A percentile compares a stretch with the other conserved stretches of the same genome.
phyloP scores from a whole-genome alignment of 2,888 invertebrate species.

The Chouioia cunea region DNA sequence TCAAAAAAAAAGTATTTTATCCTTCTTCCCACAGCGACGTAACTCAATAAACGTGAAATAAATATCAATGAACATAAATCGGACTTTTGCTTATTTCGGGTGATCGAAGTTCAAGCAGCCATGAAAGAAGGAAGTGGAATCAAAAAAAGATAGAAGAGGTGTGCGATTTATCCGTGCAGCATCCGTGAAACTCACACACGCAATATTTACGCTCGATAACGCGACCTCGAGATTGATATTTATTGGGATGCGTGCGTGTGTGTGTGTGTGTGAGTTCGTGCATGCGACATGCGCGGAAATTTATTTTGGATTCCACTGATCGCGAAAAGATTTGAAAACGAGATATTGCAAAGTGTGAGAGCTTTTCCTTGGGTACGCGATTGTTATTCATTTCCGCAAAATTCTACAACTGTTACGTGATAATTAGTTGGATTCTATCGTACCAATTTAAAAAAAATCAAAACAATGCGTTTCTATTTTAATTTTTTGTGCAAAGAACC shows the following conservation, averaged over 20 bases:
- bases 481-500: no score
- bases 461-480: no score
- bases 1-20: no score
- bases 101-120: conserved; percentile 12
- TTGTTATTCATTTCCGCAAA: no score
- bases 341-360: conserved; percentile 2
- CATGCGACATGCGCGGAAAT: conserved; percentile 4
- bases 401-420: no score
- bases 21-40: no score
- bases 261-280: no score
- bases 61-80: no score
- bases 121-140: conserved; percentile 6
- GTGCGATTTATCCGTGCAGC: conserved; percentile 13
- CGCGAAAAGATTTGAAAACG: not conserved
- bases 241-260: conserved; percentile 25
- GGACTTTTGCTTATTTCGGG: conserved; percentile 23
- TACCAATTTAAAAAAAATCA: no score
- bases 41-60: no score
- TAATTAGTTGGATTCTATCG: no score
- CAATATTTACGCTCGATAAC: conserved; percentile 37
- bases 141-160: not conserved
- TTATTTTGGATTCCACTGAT: not conserved
- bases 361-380: no score
- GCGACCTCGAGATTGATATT: conserved; percentile 34
- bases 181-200: conserved; percentile 19